Evolutionary conservation across 1,140 invertebrate species (phyloP).

Genomic region (Drosophila funebris): DNA sequence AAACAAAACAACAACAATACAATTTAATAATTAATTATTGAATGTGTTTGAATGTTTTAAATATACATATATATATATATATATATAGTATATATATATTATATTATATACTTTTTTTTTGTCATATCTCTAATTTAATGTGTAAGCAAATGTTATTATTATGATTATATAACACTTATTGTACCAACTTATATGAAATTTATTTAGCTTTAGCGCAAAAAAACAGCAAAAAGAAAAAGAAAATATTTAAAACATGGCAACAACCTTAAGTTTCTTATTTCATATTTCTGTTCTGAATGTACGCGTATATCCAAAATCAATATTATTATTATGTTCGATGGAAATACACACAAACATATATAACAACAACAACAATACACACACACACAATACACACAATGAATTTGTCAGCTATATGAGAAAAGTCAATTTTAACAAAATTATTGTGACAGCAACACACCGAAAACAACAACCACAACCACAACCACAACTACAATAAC

Average conservation of each 20-base stretch:
- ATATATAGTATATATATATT: slow-evolving; percentile 9
- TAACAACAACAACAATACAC: not conserved
- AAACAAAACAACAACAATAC: slow-evolving; percentile 1
- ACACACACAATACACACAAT: slow-evolving; percentile 68
- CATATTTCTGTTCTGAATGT: slow-evolving; percentile 48
- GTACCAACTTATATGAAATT: slow-evolving; percentile 79
- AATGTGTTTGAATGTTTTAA: slow-evolving; percentile 22
- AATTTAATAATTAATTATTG: slow-evolving; percentile 38
- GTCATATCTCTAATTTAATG: slow-evolving; percentile 57
- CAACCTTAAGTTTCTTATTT: slow-evolving; percentile 58
- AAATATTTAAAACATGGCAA: slow-evolving; percentile 71
- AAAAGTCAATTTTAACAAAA: slow-evolving; percentile 32
- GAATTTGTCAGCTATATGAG: slow-evolving; percentile 78
- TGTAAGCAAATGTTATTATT: slow-evolving; percentile 79
- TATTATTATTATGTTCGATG: slow-evolving; percentile 44
- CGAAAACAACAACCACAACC: slow-evolving; percentile 39
- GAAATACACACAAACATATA: slow-evolving; percentile 24
- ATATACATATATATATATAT: slow-evolving; percentile 38
- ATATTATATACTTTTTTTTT: slow-evolving; percentile 42
- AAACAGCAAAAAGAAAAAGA: slow-evolving; percentile 47
- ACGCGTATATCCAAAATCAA: slow-evolving; percentile 20
- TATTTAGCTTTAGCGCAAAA: slow-evolving; percentile 79
- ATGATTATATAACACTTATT: slow-evolving; percentile 52
- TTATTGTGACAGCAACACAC: slow-evolving; percentile 39
- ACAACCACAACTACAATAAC: too few species aligned